A percentile compares a stretch with the other conserved stretches of the same genome.
Evolutionary conservation across 2,888 invertebrate genomes (phyloP).

Genomic region (Agelastica alni): DNA sequence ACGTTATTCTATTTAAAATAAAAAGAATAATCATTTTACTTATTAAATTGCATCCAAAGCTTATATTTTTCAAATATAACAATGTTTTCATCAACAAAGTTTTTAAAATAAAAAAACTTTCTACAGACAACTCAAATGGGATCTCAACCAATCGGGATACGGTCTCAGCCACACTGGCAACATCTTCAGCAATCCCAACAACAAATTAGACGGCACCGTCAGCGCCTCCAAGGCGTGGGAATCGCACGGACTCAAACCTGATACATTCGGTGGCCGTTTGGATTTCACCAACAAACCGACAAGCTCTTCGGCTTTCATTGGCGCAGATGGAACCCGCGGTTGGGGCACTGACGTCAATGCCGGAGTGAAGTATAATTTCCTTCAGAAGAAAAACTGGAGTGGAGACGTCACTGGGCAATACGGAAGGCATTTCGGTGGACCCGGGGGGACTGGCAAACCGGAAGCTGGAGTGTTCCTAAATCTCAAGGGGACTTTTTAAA

Average conservation of each 20-base stretch:
- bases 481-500: slow-evolving; percentile 26
- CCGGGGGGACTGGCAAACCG: slow-evolving; percentile 39
- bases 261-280: slow-evolving; percentile 39
- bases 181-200: slow-evolving; percentile 36
- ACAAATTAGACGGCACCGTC: slow-evolving; percentile 40
- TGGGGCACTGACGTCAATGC: slow-evolving; percentile 41
- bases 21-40: too few species aligned
- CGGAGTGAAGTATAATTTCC: slow-evolving; percentile 37
- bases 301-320: slow-evolving; percentile 37
- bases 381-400: slow-evolving; percentile 33
- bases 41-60: too few species aligned
- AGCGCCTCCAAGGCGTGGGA: slow-evolving; percentile 39
- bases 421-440: slow-evolving; percentile 41
- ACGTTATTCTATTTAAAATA: too few species aligned
- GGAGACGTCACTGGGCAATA: slow-evolving; percentile 41
- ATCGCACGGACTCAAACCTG: slow-evolving; percentile 38
- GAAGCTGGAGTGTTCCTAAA: slow-evolving; percentile 31
- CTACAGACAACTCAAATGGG: slow-evolving; percentile 28
- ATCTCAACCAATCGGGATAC: slow-evolving; percentile 17
- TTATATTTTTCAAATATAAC: too few species aligned
- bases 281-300: slow-evolving; percentile 41
- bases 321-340: slow-evolving; percentile 36
- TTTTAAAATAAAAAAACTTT: too few species aligned
- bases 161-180: slow-evolving; percentile 38
- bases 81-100: too few species aligned